phyloP scores from a whole-genome alignment of 2,113 vertebrate genomes.

The Irena cyanogastra region DNA sequence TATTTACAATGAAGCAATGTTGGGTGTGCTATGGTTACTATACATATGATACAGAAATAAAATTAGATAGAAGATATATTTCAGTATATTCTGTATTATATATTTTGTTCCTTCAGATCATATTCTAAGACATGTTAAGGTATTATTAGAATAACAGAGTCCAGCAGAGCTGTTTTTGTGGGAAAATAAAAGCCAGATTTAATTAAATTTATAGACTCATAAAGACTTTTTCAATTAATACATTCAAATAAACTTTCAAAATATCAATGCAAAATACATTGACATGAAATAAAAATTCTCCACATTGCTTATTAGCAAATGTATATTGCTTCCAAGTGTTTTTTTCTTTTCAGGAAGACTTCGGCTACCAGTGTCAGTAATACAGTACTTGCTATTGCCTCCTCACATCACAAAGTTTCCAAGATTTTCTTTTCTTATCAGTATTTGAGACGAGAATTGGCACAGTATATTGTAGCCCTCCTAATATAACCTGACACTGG shows the following conservation, averaged over 20 bases:
- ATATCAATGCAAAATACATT: constrained; percentile 50
- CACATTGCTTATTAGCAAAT: neutral
- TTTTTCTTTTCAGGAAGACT: neutral
- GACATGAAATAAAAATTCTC: constrained; percentile 15
- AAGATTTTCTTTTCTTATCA: neutral
- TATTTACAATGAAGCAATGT: constrained; percentile 51
- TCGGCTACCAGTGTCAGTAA: neutral
- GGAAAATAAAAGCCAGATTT: constrained; percentile 65
- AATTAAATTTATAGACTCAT: constrained; percentile 35
- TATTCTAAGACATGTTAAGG: neutral
- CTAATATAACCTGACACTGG: neutral
- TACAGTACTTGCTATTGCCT: neutral
- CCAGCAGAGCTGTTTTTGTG: constrained; percentile 26
- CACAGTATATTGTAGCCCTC: neutral
- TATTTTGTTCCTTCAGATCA: constrained; percentile 13
- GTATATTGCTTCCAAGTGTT: neutral
- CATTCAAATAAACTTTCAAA: constrained; percentile 44
- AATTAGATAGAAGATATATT: neutral
- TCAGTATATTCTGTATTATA: too few species aligned
- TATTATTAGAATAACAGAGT: constrained; percentile 34
- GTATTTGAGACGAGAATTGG: neutral
- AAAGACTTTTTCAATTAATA: constrained; percentile 29
- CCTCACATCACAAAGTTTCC: neutral
- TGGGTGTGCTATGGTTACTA: neutral
- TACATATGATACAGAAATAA: constrained; percentile 67